Conservation (phyloP, 2,888 invertebrate species). For the Synergus japonicus region DNA sequence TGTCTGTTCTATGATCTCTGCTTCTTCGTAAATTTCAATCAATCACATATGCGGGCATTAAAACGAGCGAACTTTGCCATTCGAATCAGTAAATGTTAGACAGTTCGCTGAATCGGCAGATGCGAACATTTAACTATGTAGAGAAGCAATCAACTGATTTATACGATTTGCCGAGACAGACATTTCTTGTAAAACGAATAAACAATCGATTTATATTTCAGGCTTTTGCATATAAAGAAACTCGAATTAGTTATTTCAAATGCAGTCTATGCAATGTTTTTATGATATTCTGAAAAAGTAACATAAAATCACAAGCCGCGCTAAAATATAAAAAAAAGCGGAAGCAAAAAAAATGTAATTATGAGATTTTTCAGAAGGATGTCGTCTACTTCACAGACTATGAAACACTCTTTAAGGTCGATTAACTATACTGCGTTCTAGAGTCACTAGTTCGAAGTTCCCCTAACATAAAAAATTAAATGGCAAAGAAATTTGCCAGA, state of each 20-base stretch:
- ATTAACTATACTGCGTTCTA: conserved; percentile 47
- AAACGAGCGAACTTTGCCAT: neutral
- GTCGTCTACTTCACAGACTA: conserved; percentile 28
- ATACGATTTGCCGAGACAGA: neutral
- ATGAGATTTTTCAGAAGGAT: neutral
- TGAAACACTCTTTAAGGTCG: conserved; percentile 49
- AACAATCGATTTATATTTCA: neutral
- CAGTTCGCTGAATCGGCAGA: conserved; percentile 1
- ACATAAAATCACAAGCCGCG: too few relatives aligned
- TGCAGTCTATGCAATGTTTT: neutral
- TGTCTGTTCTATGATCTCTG: neutral
- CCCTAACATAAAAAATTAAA: conserved; percentile 47
- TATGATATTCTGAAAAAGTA: too few relatives aligned
- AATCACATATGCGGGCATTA: neutral
- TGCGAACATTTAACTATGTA: neutral
- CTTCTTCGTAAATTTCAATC: conserved; percentile 19
- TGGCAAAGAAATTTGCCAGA: conserved; percentile 50
- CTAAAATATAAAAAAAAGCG: neutral
- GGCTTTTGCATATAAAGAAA: neutral
- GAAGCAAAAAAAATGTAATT: neutral
- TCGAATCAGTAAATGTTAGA: conserved; percentile 8
- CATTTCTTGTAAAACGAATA: neutral
- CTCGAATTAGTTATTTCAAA: neutral
- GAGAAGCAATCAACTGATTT: conserved; percentile 1
- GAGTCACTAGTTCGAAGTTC: conserved; percentile 43